phyloP scores from a whole-genome alignment of 1,140 invertebrate genomes.

The Drosophila tani region DNA sequence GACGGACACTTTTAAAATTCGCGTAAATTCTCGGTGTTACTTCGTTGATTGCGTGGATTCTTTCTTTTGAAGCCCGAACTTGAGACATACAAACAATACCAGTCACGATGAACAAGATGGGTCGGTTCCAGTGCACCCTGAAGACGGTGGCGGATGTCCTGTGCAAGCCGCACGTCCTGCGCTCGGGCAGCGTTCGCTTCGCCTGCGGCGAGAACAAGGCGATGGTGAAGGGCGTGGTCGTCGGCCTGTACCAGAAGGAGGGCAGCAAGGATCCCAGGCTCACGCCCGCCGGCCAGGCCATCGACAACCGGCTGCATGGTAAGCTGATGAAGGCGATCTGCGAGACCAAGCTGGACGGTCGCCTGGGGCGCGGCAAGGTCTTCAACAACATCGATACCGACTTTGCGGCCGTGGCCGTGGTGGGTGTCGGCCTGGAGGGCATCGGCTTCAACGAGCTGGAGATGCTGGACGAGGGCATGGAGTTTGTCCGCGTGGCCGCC shows the following conservation, averaged over 20 bases:
- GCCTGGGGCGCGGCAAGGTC: constrained; percentile 86
- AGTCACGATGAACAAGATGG: constrained; percentile 16
- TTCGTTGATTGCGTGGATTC: neutral
- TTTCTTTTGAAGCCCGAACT: neutral
- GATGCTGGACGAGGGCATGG: constrained; percentile 89
- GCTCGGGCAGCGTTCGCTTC: constrained; percentile 11
- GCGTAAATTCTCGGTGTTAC: constrained; percentile 9
- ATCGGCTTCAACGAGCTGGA: constrained; percentile 88
- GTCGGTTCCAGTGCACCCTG: constrained; percentile 11
- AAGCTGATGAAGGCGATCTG: constrained; percentile 70
- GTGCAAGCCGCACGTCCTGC: neutral
- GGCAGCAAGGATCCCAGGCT: constrained; percentile 68
- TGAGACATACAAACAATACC: neutral
- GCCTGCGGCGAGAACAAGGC: neutral
- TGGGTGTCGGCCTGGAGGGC: constrained; percentile 89
- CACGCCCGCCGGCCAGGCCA: constrained; percentile 61
- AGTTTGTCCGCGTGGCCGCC: constrained; percentile 85
- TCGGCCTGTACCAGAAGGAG: constrained; percentile 79
- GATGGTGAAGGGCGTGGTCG: constrained; percentile 65
- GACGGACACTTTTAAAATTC: constrained; percentile 20
- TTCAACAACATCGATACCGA: constrained; percentile 88
- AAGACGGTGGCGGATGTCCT: neutral
- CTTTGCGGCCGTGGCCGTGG: constrained; percentile 88
- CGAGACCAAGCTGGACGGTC: constrained; percentile 63
- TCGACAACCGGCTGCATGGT: constrained; percentile 67